Evolutionary conservation across 2,797 vertebrate genomes (phyloP).

Genomic region (Myiotriccus ornatus): DNA sequence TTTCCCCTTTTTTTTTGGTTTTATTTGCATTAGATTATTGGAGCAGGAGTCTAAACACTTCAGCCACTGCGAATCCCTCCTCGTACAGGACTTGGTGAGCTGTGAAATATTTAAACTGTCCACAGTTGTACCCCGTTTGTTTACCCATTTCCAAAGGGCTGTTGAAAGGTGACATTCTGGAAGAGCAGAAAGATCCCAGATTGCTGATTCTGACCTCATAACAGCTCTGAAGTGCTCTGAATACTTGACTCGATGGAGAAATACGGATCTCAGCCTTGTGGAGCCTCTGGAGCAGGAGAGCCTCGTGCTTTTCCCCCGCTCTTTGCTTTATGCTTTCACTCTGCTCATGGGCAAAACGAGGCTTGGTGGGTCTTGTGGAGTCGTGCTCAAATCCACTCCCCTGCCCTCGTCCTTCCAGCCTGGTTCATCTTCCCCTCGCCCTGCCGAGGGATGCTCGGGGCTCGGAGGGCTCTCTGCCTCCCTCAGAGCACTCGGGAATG

Average conservation of each 20-base stretch:
- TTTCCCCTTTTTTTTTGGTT: neutral
- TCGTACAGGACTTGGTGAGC: neutral
- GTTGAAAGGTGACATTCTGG: slow-evolving; percentile 2
- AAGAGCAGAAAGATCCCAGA: neutral
- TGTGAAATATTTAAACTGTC: slow-evolving; percentile 18
- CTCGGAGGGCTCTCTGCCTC: neutral
- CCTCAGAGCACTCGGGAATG: neutral
- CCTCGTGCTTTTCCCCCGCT: accelerated
- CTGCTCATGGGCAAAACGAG: accelerated
- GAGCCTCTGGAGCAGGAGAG: neutral
- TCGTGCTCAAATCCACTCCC: no score
- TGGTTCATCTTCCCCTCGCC: accelerated
- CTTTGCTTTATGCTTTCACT: neutral
- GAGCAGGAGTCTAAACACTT: neutral
- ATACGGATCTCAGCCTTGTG: accelerated
- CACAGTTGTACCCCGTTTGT: neutral
- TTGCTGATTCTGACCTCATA: neutral
- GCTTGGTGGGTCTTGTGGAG: neutral
- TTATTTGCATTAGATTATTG: neutral
- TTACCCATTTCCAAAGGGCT: neutral
- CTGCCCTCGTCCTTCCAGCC: neutral
- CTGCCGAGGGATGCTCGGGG: neutral
- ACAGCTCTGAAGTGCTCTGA: neutral
- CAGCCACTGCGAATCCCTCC: neutral
- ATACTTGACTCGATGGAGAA: neutral